Conservation (phyloP, 2,888 invertebrate genomes). For the Syritta pipiens region DNA sequence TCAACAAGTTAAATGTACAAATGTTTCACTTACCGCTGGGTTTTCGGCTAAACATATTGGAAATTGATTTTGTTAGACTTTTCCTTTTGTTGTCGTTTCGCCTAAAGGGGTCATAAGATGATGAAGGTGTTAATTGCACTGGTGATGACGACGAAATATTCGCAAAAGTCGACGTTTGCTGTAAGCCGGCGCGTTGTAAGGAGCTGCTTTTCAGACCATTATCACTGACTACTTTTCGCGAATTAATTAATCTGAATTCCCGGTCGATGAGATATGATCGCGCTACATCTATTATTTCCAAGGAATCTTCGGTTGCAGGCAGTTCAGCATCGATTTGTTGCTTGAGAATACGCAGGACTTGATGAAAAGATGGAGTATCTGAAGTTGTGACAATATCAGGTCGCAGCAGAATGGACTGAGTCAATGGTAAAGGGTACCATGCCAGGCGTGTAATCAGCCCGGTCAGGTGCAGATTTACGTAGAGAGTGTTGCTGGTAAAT, state of each 20-base stretch:
- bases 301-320: slow-evolving; percentile 80
- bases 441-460: slow-evolving; percentile 92
- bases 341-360: slow-evolving; percentile 90
- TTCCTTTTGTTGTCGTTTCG: slow-evolving; percentile 86
- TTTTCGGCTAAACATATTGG: slow-evolving; percentile 87
- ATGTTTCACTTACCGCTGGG: slow-evolving; percentile 74
- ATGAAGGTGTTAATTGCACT: slow-evolving; percentile 77
- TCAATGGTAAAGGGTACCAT: slow-evolving; percentile 92
- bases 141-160: slow-evolving; percentile 77
- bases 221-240: slow-evolving; percentile 79
- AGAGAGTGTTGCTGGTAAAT: slow-evolving; percentile 90
- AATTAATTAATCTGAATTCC: slow-evolving; percentile 87
- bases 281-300: slow-evolving; percentile 87
- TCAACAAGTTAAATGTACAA: slow-evolving; percentile 34
- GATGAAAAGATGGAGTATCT: slow-evolving; percentile 93
- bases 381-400: slow-evolving; percentile 92
- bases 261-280: slow-evolving; percentile 88
- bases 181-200: slow-evolving; percentile 71
- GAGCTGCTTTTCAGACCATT: slow-evolving; percentile 55
- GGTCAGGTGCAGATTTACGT: slow-evolving; percentile 92
- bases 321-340: slow-evolving; percentile 92
- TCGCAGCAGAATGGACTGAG: slow-evolving; percentile 92
- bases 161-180: slow-evolving; percentile 74
- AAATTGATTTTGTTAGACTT: slow-evolving; percentile 87
- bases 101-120: slow-evolving; percentile 81